A percentile compares a stretch with the other conserved stretches of the same genome.
Evolutionary conservation across 2,113 vertebrate genomes (phyloP).

Genomic region (Eolophus roseicapilla): DNA sequence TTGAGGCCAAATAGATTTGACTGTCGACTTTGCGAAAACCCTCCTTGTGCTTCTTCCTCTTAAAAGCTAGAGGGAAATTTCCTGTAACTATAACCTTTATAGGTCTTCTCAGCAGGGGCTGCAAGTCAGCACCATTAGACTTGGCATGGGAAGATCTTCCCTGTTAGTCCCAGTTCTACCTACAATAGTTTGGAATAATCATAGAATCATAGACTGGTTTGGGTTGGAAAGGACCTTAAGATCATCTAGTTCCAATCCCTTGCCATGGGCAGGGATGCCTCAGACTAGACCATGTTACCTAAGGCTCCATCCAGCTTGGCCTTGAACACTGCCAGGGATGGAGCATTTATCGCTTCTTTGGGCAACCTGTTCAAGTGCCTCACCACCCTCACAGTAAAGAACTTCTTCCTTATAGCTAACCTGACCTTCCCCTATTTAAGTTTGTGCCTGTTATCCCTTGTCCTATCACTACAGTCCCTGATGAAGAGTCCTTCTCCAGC

Average conservation of each 20-base stretch:
- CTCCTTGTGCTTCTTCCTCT: not conserved
- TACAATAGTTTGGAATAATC: not conserved
- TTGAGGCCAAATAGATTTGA: not conserved
- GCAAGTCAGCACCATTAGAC: not conserved
- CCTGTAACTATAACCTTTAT: not conserved
- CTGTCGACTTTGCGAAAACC: not conserved
- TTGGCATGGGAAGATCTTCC: not conserved
- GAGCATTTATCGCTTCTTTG: not conserved
- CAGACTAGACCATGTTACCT: not conserved
- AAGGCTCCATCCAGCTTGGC: not conserved
- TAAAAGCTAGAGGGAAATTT: not conserved
- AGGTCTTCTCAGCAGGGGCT: not conserved
- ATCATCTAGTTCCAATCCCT: not conserved
- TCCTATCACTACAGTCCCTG: not conserved
- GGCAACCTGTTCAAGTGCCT: not conserved
- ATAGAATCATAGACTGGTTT: not conserved
- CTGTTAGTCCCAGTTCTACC: not conserved
- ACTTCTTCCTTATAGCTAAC: not conserved
- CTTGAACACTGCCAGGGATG: not conserved
- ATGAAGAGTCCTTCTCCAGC: not conserved
- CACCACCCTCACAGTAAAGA: not conserved
- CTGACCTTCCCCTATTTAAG: not conserved
- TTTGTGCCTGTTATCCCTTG: not conserved
- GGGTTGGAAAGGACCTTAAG: not conserved
- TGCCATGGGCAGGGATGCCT: not conserved